phyloP scores from a whole-genome alignment of 2,888 invertebrate species.

The Exephanes ischioxanthus region DNA sequence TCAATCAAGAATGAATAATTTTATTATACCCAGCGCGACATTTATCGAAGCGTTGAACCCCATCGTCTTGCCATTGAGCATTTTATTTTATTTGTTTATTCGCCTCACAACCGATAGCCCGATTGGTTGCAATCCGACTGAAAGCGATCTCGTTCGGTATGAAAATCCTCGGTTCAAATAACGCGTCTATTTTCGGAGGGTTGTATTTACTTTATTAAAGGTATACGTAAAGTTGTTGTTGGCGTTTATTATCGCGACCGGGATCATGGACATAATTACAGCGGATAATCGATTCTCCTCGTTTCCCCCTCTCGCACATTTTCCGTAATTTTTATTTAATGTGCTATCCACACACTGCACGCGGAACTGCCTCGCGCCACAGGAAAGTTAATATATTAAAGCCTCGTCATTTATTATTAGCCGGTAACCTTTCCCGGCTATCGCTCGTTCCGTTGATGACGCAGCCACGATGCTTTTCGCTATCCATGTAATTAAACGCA shows the following conservation, averaged over 20 bases:
- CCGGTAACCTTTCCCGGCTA: slow-evolving; percentile 58
- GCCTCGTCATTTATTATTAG: slow-evolving; percentile 58
- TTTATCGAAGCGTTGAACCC: slow-evolving; percentile 39
- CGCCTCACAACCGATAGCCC: background rate
- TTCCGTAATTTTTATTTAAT: slow-evolving; percentile 20
- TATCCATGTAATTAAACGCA: slow-evolving; percentile 33
- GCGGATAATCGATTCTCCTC: slow-evolving; percentile 43
- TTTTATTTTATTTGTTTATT: background rate
- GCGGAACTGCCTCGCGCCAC: slow-evolving; percentile 39
- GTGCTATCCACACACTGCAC: slow-evolving; percentile 19
- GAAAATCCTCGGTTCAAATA: background rate
- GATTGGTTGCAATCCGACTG: background rate
- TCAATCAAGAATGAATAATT: slow-evolving; percentile 33
- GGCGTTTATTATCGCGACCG: slow-evolving; percentile 1
- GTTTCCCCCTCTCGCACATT: slow-evolving; percentile 18
- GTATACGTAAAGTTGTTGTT: background rate
- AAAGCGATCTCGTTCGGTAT: background rate
- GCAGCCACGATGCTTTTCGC: slow-evolving; percentile 15
- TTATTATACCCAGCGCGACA: slow-evolving; percentile 4
- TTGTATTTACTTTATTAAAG: slow-evolving; percentile 2
- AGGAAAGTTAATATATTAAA: slow-evolving; percentile 51
- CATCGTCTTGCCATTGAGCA: background rate
- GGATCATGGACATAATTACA: slow-evolving; percentile 12
- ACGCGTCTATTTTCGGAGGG: background rate
- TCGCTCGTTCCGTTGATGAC: slow-evolving; percentile 1